These are phyloP conservation scores for Strix uralensis DNA, from an alignment of 2,113 vertebrate genomes.

Conservation along the genomic window DNA sequence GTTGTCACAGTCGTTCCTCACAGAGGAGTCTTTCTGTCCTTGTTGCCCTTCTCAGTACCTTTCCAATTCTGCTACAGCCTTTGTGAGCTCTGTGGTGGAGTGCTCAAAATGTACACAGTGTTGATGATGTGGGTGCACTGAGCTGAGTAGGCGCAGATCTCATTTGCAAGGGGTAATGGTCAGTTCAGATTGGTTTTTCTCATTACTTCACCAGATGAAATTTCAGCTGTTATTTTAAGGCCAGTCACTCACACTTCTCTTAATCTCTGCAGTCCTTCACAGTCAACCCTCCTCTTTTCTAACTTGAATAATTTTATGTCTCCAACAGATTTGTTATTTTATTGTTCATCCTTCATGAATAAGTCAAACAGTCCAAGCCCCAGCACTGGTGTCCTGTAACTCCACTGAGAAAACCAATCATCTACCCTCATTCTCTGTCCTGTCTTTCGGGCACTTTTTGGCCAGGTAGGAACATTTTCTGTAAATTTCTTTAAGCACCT, in stretches of 20 bases:
- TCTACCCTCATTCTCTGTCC: neutral
- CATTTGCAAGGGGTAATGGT: neutral
- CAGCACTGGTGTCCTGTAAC: neutral
- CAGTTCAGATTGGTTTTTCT: neutral
- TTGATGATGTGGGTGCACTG: neutral
- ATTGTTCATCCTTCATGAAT: slow-evolving; percentile 29
- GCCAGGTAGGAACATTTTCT: neutral
- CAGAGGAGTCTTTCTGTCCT: neutral
- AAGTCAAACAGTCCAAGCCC: neutral
- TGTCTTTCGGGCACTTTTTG: neutral
- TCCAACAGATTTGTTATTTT: neutral
- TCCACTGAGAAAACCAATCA: neutral
- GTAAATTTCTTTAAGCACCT: neutral
- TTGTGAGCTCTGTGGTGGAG: neutral
- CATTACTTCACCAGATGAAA: neutral
- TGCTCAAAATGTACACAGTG: neutral
- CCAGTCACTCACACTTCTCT: neutral
- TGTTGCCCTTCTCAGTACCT: neutral
- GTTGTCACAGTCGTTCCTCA: neutral
- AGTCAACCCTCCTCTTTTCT: neutral
- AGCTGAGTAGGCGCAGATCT: neutral
- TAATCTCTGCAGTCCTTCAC: neutral
- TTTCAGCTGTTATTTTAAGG: neutral
- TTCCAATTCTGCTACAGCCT: neutral
- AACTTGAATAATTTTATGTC: slow-evolving; percentile 4